These are phyloP conservation scores for Nesoenas mayeri DNA, from an alignment of 2,113 vertebrate genomes.

Conservation along the genomic window DNA sequence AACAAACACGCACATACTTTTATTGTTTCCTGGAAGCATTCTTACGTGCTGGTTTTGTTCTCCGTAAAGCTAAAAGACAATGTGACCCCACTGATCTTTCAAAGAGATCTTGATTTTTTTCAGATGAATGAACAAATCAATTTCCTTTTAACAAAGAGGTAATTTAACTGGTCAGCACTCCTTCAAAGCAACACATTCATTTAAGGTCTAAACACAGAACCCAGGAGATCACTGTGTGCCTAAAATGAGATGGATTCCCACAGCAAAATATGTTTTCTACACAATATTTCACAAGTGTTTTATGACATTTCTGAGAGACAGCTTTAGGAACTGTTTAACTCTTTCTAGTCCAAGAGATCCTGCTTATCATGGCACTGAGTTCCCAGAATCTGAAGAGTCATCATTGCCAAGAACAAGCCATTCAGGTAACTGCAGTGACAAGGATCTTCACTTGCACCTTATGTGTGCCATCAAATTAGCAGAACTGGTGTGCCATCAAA, in stretches of 20 bases:
- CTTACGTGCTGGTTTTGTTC: background rate
- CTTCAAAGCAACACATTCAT: conserved; percentile 22
- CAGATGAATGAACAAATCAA: conserved; percentile 31
- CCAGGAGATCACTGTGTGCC: background rate
- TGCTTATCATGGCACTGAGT: background rate
- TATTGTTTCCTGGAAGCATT: conserved; percentile 36
- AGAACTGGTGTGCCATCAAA: background rate
- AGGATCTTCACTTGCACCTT: background rate
- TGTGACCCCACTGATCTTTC: conserved; percentile 4
- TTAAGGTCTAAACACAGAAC: conserved; percentile 13
- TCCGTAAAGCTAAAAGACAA: background rate
- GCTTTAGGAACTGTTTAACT: background rate
- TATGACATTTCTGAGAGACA: background rate
- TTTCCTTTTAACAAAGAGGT: conserved; percentile 47
- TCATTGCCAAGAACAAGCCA: background rate
- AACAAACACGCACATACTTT: background rate
- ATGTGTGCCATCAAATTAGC: background rate
- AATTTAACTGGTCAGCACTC: conserved; percentile 42
- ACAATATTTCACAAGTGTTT: background rate
- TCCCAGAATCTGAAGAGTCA: background rate
- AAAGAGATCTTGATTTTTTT: conserved; percentile 35
- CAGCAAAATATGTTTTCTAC: background rate
- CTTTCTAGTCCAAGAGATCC: background rate
- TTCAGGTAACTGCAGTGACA: background rate
- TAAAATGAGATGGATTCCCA: background rate